Conservation (phyloP, 2,888 invertebrate genomes). For the Alsophila aescularia region DNA sequence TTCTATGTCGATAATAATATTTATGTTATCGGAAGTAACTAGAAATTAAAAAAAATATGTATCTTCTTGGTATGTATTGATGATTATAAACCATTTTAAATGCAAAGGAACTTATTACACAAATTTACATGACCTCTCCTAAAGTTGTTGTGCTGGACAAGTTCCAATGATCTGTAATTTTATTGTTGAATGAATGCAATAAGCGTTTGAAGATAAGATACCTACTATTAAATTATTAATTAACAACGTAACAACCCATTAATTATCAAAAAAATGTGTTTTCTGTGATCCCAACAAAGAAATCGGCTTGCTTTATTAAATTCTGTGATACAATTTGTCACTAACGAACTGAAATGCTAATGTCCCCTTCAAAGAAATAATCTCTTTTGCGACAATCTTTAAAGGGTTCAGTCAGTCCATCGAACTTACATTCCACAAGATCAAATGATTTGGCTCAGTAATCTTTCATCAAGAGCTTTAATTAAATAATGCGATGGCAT, state of each 20-base stretch:
- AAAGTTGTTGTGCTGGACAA: no score
- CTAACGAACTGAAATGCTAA: constrained; percentile 23
- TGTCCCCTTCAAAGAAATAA: constrained; percentile 30
- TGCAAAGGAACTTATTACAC: no score
- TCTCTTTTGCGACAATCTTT: constrained; percentile 28
- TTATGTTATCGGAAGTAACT: no score
- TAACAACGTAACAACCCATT: not conserved
- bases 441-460: constrained; percentile 23
- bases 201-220: no score
- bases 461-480: constrained; percentile 20
- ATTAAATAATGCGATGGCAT: constrained; percentile 10
- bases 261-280: not conserved
- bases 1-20: no score
- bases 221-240: no score
- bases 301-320: not conserved
- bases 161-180: no score
- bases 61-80: no score
- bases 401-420: constrained; percentile 28
- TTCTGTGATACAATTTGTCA: not conserved
- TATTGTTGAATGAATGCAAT: no score
- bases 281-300: not conserved
- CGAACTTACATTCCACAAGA: constrained; percentile 26
- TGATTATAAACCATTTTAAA: no score
- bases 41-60: no score
- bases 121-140: no score